Base-by-base conservation (phyloP, 2,113 vertebrate genomes). In the Pycnonotus jocosus region DNA sequence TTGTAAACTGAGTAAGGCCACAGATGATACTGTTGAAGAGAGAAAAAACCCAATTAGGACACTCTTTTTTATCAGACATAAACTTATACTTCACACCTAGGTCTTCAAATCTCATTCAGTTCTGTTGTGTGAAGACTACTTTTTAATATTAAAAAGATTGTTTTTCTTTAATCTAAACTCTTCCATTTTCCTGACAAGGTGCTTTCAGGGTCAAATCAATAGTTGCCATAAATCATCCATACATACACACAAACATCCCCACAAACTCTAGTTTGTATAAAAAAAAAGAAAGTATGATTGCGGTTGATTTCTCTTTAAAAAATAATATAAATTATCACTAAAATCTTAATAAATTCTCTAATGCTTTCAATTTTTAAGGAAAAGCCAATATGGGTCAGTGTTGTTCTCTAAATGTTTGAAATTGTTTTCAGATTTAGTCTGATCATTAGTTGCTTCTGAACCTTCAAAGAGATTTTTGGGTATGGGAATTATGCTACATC, bases 1-100 rank as follows among this genome's bases (percentile, higher is more conserved):
- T 99, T 92, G 99, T 99, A 98, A 99, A 99, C 98, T 99, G 99
- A 94, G 99, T 99, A 94, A 99, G 98, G 54, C 99, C 99, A 96
- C 99, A 99, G 96, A 99, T 99, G 97, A 99, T 99, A 80, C 99
- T 99, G 97, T 51, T 70, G 65, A 85, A 78, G 51, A 95, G 38
- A 92, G 66, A 66, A 76, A 62, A 86, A 66, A 7, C 0, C 4
- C 24, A 54, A 51, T 96, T 82, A 95, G 53, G 31, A 82, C 28
- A 96, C 10, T 35, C 12, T n/a, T 68, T 17, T 66, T 93, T 35
- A 61, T 31, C 44, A 93, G 31, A 81, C 35, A 40, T 17, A 57
- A 14, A 58, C 14, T 0, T 1, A 45, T 40, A 54, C 28, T 74
- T 89, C 58, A 97, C 38, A 85, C 8, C 20, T 54, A 77, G 17